Evolutionary conservation across 2,888 invertebrate genomes (phyloP).

Genomic region (Oegoconia quadripuncta): DNA sequence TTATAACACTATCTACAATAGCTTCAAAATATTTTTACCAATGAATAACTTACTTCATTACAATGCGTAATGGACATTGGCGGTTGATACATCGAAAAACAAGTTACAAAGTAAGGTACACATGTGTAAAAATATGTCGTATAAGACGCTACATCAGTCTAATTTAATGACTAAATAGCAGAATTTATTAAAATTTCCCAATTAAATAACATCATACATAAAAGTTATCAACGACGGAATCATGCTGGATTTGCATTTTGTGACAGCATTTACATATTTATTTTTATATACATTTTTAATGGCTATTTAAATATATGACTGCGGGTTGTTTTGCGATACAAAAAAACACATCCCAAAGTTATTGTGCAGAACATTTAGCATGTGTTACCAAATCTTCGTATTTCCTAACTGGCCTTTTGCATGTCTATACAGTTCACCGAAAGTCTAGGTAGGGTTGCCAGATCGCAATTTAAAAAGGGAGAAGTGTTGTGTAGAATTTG

Average conservation of each 20-base stretch:
- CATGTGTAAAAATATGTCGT: slow-evolving; percentile 47
- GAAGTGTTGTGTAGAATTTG: too few species aligned
- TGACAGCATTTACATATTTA: slow-evolving; percentile 26
- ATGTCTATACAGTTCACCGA: too few species aligned
- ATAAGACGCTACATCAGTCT: slow-evolving; percentile 67
- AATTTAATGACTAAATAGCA: slow-evolving; percentile 63
- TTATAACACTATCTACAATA: slow-evolving; percentile 49
- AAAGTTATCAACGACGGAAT: slow-evolving; percentile 14
- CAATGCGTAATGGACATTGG: too few species aligned
- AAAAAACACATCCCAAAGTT: neutral
- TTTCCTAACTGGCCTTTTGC: too few species aligned
- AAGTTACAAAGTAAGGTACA: too few species aligned
- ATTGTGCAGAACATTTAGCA: neutral
- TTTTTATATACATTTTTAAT: slow-evolving; percentile 7
- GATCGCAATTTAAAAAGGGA: too few species aligned
- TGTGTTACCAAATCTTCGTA: too few species aligned
- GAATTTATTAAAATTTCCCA: slow-evolving; percentile 25
- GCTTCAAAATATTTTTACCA: slow-evolving; percentile 41
- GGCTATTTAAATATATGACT: neutral
- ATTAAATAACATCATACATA: slow-evolving; percentile 24
- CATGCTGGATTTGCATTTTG: slow-evolving; percentile 27
- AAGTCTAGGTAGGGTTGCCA: too few species aligned
- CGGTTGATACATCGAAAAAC: too few species aligned
- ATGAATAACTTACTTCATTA: slow-evolving; percentile 28
- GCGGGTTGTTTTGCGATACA: neutral